Percentiles rank a stretch among this genome's conserved stretches.
These are phyloP conservation scores for Arrhamphus sclerolepis DNA, from an alignment of 2,797 vertebrate genomes.

Conservation along the genomic window DNA sequence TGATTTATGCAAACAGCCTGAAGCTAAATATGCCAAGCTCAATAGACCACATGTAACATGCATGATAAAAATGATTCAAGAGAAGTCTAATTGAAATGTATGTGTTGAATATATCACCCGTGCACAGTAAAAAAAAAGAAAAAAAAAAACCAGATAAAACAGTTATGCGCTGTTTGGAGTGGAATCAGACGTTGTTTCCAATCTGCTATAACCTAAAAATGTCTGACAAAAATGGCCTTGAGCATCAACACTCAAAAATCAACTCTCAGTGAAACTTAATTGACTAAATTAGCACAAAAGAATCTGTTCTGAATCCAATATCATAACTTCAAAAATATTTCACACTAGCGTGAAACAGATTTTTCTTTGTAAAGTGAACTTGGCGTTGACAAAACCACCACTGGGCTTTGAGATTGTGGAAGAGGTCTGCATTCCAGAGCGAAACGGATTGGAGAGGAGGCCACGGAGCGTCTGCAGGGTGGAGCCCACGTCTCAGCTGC, in stretches of 20 bases:
- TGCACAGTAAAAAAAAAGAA: constrained; percentile 33
- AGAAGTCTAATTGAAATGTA: constrained; percentile 52
- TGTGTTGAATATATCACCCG: constrained; percentile 19
- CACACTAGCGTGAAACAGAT: constrained; percentile 11
- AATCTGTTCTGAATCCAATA: constrained; percentile 9
- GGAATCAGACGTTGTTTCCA: constrained; percentile 60
- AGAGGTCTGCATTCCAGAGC: constrained; percentile 50
- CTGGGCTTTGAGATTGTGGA: constrained; percentile 26
- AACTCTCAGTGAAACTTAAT: constrained; percentile 27
- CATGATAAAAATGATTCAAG: constrained; percentile 43
- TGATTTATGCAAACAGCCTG: constrained; percentile 64
- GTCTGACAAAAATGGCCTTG: constrained; percentile 31
- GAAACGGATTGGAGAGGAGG: constrained; percentile 55
- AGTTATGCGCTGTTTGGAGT: constrained; percentile 28
- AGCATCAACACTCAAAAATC: constrained; percentile 31
- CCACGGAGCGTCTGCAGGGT: constrained; percentile 47
- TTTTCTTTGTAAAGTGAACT: constrained; percentile 5
- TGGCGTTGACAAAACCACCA: constrained; percentile 22
- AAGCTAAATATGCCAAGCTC: constrained; percentile 41
- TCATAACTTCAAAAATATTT: constrained; percentile 17
- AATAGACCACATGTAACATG: constrained; percentile 44
- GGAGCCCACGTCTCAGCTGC: constrained; percentile 62
- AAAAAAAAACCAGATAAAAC: too few relatives aligned
- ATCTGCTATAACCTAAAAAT: constrained; percentile 48
- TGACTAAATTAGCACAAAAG: constrained; percentile 7